Evolutionary conservation across 2,888 invertebrate species (phyloP).

Genomic region (Sarcophaga caerulescens): DNA sequence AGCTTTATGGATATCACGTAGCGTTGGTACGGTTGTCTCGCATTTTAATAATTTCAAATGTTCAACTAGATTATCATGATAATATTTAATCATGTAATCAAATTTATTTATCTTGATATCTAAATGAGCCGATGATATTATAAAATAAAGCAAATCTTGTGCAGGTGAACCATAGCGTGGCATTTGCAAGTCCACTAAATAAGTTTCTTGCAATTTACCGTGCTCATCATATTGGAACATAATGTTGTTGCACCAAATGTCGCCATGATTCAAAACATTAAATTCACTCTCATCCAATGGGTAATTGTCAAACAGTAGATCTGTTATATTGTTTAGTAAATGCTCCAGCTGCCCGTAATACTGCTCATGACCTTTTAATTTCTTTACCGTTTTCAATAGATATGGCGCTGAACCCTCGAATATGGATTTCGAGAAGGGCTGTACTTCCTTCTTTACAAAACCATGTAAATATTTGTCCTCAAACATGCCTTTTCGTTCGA

Average conservation of each 20-base stretch:
- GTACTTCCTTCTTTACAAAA: constrained; percentile 48
- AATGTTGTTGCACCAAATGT: constrained; percentile 77
- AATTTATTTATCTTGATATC: constrained; percentile 70
- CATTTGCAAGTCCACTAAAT: constrained; percentile 75
- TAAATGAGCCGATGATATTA: constrained; percentile 70
- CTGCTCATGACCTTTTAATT: constrained; percentile 22
- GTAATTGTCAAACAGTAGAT: not conserved
- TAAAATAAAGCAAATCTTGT: constrained; percentile 70
- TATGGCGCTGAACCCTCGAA: constrained; percentile 73
- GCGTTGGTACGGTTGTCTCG: constrained; percentile 71
- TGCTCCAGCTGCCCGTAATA: constrained; percentile 28
- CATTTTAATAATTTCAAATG: constrained; percentile 73
- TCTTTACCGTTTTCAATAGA: constrained; percentile 19
- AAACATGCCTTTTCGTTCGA: constrained; percentile 70
- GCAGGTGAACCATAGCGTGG: constrained; percentile 72
- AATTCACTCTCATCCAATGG: constrained; percentile 51
- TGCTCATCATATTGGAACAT: constrained; percentile 73
- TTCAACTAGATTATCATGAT: constrained; percentile 71
- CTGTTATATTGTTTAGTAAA: not conserved
- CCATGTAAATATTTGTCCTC: constrained; percentile 50
- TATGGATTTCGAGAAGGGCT: constrained; percentile 70
- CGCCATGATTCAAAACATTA: constrained; percentile 77
- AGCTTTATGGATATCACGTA: constrained; percentile 72
- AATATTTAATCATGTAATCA: constrained; percentile 71
- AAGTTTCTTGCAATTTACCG: constrained; percentile 71